A percentile compares a stretch with the other conserved stretches of the same genome.
These are phyloP conservation scores for Calephelis perditalis DNA, from an alignment of 2,888 invertebrate genomes.

Conservation along the genomic window DNA sequence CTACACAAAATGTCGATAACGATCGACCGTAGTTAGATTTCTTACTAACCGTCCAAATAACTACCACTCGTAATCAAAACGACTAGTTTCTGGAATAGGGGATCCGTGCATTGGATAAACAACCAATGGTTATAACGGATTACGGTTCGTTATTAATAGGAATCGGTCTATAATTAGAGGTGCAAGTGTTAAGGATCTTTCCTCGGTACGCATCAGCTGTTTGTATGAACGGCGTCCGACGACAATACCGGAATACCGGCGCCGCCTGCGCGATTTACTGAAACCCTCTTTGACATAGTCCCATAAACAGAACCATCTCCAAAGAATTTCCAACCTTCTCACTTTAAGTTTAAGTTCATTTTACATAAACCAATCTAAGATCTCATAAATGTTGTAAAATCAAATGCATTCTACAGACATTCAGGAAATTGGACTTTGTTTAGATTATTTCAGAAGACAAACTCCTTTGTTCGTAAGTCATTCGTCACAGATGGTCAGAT, in stretches of 20 bases:
- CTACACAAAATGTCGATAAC: no score
- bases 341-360: slow-evolving; percentile 30
- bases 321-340: slow-evolving; percentile 33
- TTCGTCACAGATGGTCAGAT: slow-evolving; percentile 55
- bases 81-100: no score
- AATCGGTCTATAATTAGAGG: slow-evolving; percentile 56
- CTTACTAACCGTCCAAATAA: no score
- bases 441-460: slow-evolving; percentile 63
- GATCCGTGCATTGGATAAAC: no score
- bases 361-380: slow-evolving; percentile 19
- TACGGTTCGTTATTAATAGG: no score
- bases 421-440: slow-evolving; percentile 73
- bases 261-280: slow-evolving; percentile 67
- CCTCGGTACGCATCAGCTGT: slow-evolving; percentile 66
- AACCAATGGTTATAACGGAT: no score
- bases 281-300: slow-evolving; percentile 39
- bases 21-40: no score
- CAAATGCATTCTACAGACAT: slow-evolving; percentile 34
- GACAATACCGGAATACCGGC: slow-evolving; percentile 66
- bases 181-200: slow-evolving; percentile 72
- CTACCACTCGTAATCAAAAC: no score
- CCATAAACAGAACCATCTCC: slow-evolving; percentile 32
- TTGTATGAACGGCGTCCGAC: slow-evolving; percentile 62
- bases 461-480: slow-evolving; percentile 56
- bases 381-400: slow-evolving; percentile 14